Conservation (phyloP, 1,140 invertebrate genomes). For the Drosophila saltans region DNA sequence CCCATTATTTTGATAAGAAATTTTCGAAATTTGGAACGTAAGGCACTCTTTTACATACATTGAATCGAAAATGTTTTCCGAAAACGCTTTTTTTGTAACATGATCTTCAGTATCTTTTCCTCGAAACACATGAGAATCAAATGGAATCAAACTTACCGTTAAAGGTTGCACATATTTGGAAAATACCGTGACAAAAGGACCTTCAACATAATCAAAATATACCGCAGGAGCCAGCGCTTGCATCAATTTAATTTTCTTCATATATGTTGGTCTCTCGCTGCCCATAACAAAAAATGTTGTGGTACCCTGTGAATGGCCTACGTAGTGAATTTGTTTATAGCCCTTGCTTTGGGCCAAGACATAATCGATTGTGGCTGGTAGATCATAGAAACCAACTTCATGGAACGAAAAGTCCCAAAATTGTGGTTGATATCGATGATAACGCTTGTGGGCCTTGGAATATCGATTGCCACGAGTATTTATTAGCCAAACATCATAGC, state of each 20-base stretch:
- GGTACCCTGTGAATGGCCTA: constrained; percentile 85
- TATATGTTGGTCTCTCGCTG: constrained; percentile 87
- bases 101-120: too few relatives aligned
- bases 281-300: constrained; percentile 86
- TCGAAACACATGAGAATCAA: too few relatives aligned
- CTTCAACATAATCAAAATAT: constrained; percentile 49
- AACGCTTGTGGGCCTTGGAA: constrained; percentile 85
- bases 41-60: too few relatives aligned
- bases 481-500: constrained; percentile 90
- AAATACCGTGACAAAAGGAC: constrained; percentile 10
- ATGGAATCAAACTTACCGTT: constrained; percentile 3
- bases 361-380: constrained; percentile 88
- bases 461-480: constrained; percentile 88
- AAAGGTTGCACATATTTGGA: constrained; percentile 14
- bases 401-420: constrained; percentile 86
- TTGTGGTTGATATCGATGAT: constrained; percentile 79
- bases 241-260: constrained; percentile 86
- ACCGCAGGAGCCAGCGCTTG: constrained; percentile 87
- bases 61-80: too few relatives aligned
- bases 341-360: constrained; percentile 84
- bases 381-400: constrained; percentile 88
- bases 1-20: too few relatives aligned
- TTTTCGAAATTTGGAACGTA: too few relatives aligned
- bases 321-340: constrained; percentile 80
- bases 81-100: too few relatives aligned